phyloP scores from a whole-genome alignment of 2,113 vertebrate species.

The Columbina picui region DNA sequence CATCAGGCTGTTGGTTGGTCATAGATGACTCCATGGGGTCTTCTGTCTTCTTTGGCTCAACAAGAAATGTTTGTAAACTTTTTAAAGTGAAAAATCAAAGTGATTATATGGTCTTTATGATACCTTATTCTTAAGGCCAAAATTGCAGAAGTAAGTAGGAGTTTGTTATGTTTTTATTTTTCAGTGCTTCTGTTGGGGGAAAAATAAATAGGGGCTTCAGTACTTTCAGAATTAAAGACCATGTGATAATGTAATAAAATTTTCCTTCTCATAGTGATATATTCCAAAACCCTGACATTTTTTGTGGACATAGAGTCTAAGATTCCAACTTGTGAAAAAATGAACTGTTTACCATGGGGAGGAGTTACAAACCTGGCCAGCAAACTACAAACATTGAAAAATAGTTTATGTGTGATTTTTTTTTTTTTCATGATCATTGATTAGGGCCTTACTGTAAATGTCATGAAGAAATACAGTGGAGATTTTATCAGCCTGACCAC shows the following conservation, averaged over 20 bases:
- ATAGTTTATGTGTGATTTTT: not conserved
- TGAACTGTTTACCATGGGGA: not conserved
- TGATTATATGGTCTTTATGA: not conserved
- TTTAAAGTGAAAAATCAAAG: not conserved
- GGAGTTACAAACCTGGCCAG: not conserved
- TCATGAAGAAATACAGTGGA: not conserved
- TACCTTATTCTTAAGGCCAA: not conserved
- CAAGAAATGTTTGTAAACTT: not conserved
- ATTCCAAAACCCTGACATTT: not conserved
- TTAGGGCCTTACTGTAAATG: not conserved
- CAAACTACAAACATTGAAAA: not conserved
- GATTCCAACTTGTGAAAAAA: not conserved
- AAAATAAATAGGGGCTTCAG: not conserved
- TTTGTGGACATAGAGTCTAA: not conserved
- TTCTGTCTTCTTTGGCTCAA: not conserved
- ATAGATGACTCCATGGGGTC: rapidly evolving
- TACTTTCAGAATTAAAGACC: not conserved
- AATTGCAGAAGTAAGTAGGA: not conserved
- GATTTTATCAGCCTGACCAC: not conserved
- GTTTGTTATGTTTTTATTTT: not conserved
- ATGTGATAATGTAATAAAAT: not conserved
- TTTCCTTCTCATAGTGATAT: not conserved
- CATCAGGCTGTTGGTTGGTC: not conserved
- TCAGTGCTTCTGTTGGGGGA: not conserved
- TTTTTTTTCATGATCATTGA: not conserved